A percentile compares a stretch with the other conserved stretches of the same genome.
phyloP scores from a whole-genome alignment of 2,113 vertebrate species.

The Nothobranchius kuhntae region DNA sequence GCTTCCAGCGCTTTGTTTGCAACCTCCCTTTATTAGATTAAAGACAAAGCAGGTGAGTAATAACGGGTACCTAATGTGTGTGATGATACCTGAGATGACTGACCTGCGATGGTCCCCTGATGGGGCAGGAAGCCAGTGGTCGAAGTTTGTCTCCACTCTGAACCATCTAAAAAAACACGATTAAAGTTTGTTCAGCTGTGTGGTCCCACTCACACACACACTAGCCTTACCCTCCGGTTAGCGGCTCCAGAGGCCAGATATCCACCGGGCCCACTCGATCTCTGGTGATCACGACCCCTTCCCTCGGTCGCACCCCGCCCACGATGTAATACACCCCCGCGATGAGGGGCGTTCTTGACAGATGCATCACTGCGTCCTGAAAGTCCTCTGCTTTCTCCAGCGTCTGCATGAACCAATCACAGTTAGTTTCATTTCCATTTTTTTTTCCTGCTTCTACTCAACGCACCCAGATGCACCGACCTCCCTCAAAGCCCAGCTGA shows the following conservation, averaged over 20 bases:
- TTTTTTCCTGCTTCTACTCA: neutral
- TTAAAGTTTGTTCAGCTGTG: neutral
- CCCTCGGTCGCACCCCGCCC: constrained; percentile 78
- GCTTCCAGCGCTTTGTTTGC: constrained; percentile 88
- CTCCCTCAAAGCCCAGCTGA: constrained; percentile 91
- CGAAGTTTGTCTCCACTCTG: constrained; percentile 93
- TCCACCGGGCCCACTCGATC: constrained; percentile 84
- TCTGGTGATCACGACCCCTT: constrained; percentile 91
- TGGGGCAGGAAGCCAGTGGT: constrained; percentile 89
- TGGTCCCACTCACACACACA: neutral
- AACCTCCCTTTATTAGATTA: constrained; percentile 75
- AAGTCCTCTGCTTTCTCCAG: constrained; percentile 83
- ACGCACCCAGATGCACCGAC: constrained; percentile 72
- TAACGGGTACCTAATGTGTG: neutral
- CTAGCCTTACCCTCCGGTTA: constrained; percentile 77
- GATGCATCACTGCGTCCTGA: constrained; percentile 80
- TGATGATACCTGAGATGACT: too few relatives aligned
- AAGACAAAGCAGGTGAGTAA: neutral
- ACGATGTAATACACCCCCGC: constrained; percentile 92
- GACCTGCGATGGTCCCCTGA: constrained; percentile 85
- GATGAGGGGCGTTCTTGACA: constrained; percentile 87
- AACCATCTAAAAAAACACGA: constrained; percentile 84
- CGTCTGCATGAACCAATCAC: constrained; percentile 56
- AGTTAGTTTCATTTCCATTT: constrained; percentile 18
- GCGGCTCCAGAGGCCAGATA: constrained; percentile 89